phyloP scores from a whole-genome alignment of 2,888 invertebrate genomes.

The Pterostichus madidus region DNA sequence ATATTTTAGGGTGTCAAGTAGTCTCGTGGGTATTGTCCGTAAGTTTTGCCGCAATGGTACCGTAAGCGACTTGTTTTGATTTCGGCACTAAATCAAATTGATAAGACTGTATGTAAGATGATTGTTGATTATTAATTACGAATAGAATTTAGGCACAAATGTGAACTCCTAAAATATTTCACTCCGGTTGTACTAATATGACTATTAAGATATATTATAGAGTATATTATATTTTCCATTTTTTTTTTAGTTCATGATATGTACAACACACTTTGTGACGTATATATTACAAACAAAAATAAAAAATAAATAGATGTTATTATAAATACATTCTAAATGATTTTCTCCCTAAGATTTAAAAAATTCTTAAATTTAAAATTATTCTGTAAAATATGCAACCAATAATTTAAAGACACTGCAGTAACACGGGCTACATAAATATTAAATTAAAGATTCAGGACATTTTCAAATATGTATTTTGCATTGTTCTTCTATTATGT shows the following conservation, averaged over 20 bases:
- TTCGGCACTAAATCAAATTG: slow-evolving; percentile 57
- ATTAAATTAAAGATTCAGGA: too few species aligned
- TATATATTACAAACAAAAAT: slow-evolving; percentile 64
- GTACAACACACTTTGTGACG: slow-evolving; percentile 63
- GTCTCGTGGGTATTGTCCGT: slow-evolving; percentile 28
- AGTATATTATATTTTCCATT: slow-evolving; percentile 58
- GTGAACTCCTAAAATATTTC: slow-evolving; percentile 61
- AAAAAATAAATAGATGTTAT: slow-evolving; percentile 66
- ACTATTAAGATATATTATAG: slow-evolving; percentile 39
- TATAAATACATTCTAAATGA: slow-evolving; percentile 25
- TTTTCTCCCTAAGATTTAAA: too few species aligned
- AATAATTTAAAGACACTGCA: too few species aligned
- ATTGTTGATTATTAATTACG: slow-evolving; percentile 45
- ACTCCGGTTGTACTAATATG: slow-evolving; percentile 56
- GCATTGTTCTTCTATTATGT: too few species aligned
- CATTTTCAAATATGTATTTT: too few species aligned
- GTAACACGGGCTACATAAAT: too few species aligned
- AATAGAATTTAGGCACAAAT: slow-evolving; percentile 35
- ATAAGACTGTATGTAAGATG: slow-evolving; percentile 62
- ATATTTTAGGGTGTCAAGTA: slow-evolving; percentile 60
- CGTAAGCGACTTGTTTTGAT: slow-evolving; percentile 21
- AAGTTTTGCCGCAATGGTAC: slow-evolving; percentile 21
- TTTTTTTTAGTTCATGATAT: slow-evolving; percentile 64
- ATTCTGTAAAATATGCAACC: too few species aligned
- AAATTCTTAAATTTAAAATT: too few species aligned